These are phyloP conservation scores for Drosophila repleta DNA, from an alignment of 1,140 invertebrate genomes.

Conservation along the genomic window DNA sequence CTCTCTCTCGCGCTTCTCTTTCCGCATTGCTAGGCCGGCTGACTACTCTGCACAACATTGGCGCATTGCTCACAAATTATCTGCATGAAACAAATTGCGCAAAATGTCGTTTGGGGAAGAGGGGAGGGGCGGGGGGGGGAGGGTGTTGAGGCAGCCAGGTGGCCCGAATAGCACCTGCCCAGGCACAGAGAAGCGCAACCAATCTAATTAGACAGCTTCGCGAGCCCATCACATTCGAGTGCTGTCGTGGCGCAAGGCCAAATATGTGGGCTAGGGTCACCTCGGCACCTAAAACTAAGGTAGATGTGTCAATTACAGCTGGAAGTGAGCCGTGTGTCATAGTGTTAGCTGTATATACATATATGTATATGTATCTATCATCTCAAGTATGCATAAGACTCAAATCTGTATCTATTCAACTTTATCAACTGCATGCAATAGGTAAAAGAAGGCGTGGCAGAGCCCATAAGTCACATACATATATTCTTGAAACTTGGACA, in stretches of 20 bases:
- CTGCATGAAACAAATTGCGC: conserved; percentile 41
- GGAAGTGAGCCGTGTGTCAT: too few species aligned
- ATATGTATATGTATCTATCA: too few species aligned
- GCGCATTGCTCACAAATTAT: conserved; percentile 41
- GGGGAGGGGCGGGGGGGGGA: too few species aligned
- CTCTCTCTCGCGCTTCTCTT: conserved; percentile 7
- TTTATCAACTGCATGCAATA: too few species aligned
- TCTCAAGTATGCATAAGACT: too few species aligned
- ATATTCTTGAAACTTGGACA: too few species aligned
- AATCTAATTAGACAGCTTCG: conserved; percentile 68
- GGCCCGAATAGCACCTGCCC: conserved; percentile 1
- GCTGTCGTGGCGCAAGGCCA: conserved; percentile 15
- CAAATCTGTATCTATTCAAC: too few species aligned
- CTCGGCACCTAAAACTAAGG: too few species aligned
- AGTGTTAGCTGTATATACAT: too few species aligned
- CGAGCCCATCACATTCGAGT: conserved; percentile 60
- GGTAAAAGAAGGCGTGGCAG: too few species aligned
- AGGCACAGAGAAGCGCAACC: conserved; percentile 38
- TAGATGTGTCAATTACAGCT: too few species aligned
- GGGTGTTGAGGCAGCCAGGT: neutral
- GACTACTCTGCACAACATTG: neutral
- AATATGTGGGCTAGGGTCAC: neutral
- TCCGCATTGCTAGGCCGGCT: conserved; percentile 35
- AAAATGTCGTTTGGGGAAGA: conserved; percentile 32
- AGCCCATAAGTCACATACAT: too few species aligned